Evolutionary conservation across 2,113 vertebrate genomes (phyloP), one percentile per base, ranked within the genome.

Genomic region (Paracanthobrama guichenoti): DNA sequence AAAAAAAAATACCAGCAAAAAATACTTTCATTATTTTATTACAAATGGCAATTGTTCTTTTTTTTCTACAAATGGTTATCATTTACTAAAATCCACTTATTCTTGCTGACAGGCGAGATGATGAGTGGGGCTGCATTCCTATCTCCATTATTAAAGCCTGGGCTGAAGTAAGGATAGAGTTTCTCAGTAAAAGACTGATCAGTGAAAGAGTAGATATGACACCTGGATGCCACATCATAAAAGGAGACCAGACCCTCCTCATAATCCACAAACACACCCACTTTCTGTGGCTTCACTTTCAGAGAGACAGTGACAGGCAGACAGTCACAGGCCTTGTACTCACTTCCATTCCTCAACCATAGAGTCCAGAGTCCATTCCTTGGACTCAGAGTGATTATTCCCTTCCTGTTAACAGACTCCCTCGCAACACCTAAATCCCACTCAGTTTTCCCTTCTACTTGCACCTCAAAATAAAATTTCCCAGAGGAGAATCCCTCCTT

Each of bases 131-230:
- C 46, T 42, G 14, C 67, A 31, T 59, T 85, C 55, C 11, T 64
- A 66, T 66, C 82, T 55, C n/a, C 67, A 46, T 77, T 16, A 64
- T 28, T 67, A 81, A 55, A 35, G 20, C 73, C 18, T 24, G 82
- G 73, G n/a, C 82, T 66, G 42, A 84, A 71, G 22, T n/a, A 71
- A 22, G 67, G 67, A 71, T 71, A 42, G 35, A 71, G 83, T 55
- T 77, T 84, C 14, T 84, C 73, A 2, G 73, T 67, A 16, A 81
- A 86, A 69, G 71, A 18, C 79, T 84, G 82, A 55, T 44, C 22
- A 42, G 73, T 86, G 22, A 81, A 86, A 46, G 71, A 82, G 84
- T 81, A 85, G n/a, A 85, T 85, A 74, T 53, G 84, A 74, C 10
- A 42, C 35, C 9, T 69, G 31, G 67, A 10, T 16, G 57, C 60